phyloP scores from a whole-genome alignment of 2,113 vertebrate species.

The Ellobius talpinus region DNA sequence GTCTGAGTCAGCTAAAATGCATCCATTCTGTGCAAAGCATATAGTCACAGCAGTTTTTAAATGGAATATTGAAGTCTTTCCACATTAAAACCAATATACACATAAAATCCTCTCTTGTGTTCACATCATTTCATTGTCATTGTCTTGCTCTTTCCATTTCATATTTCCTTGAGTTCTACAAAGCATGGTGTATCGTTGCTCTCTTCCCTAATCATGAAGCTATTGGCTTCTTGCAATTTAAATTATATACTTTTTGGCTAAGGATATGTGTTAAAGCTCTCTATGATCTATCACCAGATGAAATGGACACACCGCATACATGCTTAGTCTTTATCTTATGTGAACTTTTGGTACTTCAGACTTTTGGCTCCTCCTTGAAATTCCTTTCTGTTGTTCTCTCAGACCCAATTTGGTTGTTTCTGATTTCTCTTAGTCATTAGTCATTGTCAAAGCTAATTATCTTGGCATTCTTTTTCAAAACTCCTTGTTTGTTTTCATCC shows the following conservation, averaged over 20 bases:
- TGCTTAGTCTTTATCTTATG: neutral
- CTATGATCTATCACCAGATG: neutral
- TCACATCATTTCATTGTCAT: neutral
- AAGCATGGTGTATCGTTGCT: neutral
- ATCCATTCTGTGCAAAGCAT: neutral
- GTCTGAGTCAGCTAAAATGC: constrained; percentile 29
- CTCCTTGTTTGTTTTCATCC: neutral
- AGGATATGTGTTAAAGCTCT: neutral
- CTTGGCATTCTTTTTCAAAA: neutral
- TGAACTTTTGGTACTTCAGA: neutral
- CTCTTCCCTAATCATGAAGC: neutral
- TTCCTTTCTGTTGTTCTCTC: neutral
- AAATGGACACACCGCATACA: neutral
- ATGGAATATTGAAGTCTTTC: constrained; percentile 39
- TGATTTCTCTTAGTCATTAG: neutral
- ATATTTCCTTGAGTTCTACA: neutral
- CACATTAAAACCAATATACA: neutral
- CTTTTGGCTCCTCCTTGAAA: neutral
- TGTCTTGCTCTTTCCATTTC: neutral
- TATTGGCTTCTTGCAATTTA: neutral
- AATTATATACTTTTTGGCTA: neutral
- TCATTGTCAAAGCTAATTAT: neutral
- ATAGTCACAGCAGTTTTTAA: constrained; percentile 8
- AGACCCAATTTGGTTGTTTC: neutral
- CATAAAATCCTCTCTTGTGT: neutral